A percentile compares a stretch with the other conserved stretches of the same genome.
Evolutionary conservation across 2,797 vertebrate species (phyloP).

Genomic region (Rallus crepitans): DNA sequence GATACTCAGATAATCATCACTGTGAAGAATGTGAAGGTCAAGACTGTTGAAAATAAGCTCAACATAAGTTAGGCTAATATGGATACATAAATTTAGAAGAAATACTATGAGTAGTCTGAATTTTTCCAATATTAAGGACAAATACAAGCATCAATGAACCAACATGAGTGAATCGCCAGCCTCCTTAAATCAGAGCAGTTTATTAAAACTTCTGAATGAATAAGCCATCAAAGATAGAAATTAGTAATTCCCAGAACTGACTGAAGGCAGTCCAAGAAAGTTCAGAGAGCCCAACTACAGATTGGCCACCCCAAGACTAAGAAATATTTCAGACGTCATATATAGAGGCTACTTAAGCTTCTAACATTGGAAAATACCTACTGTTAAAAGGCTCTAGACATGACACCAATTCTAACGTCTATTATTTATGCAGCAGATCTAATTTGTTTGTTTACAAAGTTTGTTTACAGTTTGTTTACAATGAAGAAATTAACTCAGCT

Average conservation of each 20-base stretch:
- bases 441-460: too few relatives aligned
- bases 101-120: not conserved
- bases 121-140: not conserved
- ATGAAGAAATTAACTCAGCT: not conserved
- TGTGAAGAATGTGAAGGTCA: not conserved
- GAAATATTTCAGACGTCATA: too few relatives aligned
- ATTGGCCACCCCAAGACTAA: not conserved
- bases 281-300: not conserved
- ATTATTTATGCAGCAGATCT: not conserved
- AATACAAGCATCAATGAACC: not conserved
- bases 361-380: not conserved
- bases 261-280: not conserved
- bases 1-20: not conserved
- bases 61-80: not conserved
- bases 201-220: not conserved
- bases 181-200: not conserved
- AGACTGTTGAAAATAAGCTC: not conserved
- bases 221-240: not conserved
- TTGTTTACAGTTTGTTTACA: not conserved
- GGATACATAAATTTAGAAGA: not conserved
- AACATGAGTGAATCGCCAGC: not conserved
- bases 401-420: not conserved
- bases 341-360: not conserved
- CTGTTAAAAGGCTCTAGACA: not conserved
- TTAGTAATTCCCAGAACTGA: not conserved